phyloP scores from a whole-genome alignment of 2,113 vertebrate genomes.

The Chelonoidis abingdonii region DNA sequence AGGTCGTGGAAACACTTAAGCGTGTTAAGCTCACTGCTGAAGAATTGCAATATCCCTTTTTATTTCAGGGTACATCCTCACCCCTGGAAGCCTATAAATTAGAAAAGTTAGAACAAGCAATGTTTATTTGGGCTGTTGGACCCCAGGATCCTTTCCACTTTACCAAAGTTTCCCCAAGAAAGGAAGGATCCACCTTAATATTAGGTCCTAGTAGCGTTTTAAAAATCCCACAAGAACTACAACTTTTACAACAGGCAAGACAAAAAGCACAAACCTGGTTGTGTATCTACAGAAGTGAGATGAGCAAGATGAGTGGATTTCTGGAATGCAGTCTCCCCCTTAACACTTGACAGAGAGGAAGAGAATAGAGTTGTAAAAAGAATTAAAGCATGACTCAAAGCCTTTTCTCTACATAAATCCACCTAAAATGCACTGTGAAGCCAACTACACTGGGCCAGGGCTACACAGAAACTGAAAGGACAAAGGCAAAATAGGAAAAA shows the following conservation, averaged over 20 bases:
- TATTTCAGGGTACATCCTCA: slow-evolving; percentile 60
- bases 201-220: background rate
- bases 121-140: slow-evolving; percentile 30
- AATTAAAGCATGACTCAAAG: background rate
- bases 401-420: background rate
- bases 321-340: background rate
- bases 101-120: slow-evolving; percentile 46
- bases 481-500: background rate
- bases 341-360: background rate
- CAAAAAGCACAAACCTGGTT: background rate
- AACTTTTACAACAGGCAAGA: background rate
- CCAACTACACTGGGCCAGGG: background rate
- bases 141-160: background rate
- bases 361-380: background rate
- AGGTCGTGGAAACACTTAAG: slow-evolving; percentile 39
- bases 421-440: background rate
- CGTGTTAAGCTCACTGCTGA: slow-evolving; percentile 48
- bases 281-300: background rate
- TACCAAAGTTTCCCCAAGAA: background rate
- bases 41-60: slow-evolving; percentile 49
- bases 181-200: background rate
- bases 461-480: background rate
- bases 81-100: slow-evolving; percentile 53
- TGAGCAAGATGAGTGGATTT: background rate
- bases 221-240: background rate